Conservation (phyloP, 2,888 invertebrate genomes). For the Parnassius mnemosyne region DNA sequence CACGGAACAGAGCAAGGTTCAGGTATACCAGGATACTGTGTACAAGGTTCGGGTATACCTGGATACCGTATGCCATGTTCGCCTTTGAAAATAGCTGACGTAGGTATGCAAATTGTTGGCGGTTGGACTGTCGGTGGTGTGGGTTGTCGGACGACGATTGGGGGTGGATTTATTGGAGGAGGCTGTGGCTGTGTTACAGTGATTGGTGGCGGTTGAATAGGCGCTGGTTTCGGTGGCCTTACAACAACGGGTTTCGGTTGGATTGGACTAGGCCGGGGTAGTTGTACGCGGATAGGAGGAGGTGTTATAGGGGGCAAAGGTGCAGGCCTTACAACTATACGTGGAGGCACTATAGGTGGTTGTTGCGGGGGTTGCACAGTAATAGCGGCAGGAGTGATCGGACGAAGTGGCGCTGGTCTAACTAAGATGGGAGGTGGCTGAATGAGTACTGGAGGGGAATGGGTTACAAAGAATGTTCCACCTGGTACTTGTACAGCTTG, state of each 20-base stretch:
- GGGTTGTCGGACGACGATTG: slow-evolving; percentile 50
- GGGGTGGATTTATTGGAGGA: slow-evolving; percentile 36
- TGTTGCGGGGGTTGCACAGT: too few species aligned
- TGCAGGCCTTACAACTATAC: too few species aligned
- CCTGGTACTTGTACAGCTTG: slow-evolving; percentile 35
- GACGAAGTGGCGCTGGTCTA: slow-evolving; percentile 41
- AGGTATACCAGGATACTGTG: background rate
- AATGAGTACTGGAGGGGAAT: slow-evolving; percentile 56
- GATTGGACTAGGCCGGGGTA: too few species aligned
- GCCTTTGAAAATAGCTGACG: slow-evolving; percentile 12
- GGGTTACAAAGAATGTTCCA: slow-evolving; percentile 47
- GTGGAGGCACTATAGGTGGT: too few species aligned
- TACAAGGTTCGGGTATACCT: slow-evolving; percentile 2
- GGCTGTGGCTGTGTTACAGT: too few species aligned
- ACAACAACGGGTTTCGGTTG: too few species aligned
- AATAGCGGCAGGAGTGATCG: slow-evolving; percentile 42
- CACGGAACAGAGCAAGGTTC: background rate
- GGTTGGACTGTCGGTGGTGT: slow-evolving; percentile 43
- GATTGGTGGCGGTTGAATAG: too few species aligned
- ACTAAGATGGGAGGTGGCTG: slow-evolving; percentile 62
- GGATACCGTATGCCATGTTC: background rate
- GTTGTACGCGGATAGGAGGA: too few species aligned
- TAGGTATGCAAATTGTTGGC: slow-evolving; percentile 32
- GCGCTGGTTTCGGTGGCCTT: too few species aligned
- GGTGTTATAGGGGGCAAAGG: too few species aligned